Base-by-base conservation (phyloP, 2,113 vertebrate genomes). In the Urocynchramus pylzowi region DNA sequence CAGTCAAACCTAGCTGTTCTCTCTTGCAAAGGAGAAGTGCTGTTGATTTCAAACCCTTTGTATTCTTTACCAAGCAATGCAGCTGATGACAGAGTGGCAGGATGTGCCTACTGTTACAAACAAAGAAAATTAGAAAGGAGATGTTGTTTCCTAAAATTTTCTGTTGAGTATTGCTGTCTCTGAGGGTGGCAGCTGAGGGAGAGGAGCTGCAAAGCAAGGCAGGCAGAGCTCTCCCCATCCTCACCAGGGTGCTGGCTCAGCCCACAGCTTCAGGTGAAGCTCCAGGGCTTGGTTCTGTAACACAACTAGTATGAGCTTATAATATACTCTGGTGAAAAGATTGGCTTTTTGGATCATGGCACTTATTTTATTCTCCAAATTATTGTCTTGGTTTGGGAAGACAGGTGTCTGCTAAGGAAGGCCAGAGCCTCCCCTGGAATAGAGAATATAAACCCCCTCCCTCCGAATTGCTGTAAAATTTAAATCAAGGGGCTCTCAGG, bases 111-210 rank as follows among this genome's bases (percentile, higher is more conserved):
- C 10, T 13, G 10, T 10, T 52, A 8, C 6, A 47, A 41, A 52
- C 5, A 54, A 89, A 9, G 5, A 44, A 82, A 84, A 41, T 37
- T 30, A 75, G 54, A 26, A 42, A 52, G 56, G 44, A 37, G 10
- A 5, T 2, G 4, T 3, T 27, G 7, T 71, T 86, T 44, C 27
- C 69, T 67, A 64, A 54, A 53, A 33, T 64, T 60, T 41, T 0
- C 16, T 9, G 0, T 9, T 4, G n/a, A 41, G 19, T n/a, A 10
- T 37, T 60, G n/a, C 47, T 52, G 28, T 33, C 0, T 0, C 8
- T 45, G n/a, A 50, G 82, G 24, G 21, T 9, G 45, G 61, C 47
- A 90, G 61, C 37, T 31, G 74, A 60, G 35, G 16, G 23, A 23
- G 17, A n/a, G 35, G 47, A 47, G 3, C 31, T n/a, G 54, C 39